These are phyloP conservation scores for Desmophyllum pertusum DNA, from an alignment of 92 coral and sea anemone species.

Conservation along the genomic window DNA sequence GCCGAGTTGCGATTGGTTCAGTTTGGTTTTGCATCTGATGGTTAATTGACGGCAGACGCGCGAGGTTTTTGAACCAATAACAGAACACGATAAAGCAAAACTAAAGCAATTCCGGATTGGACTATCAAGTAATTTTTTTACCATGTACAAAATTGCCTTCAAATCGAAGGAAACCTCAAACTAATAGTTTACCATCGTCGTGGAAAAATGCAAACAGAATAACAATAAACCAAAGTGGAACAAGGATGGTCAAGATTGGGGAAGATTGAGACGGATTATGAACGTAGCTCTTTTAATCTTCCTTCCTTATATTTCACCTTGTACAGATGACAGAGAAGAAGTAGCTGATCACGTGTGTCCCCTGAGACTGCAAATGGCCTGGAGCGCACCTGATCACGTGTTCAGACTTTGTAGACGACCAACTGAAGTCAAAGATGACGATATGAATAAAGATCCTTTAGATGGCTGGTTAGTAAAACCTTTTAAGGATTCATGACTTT, in stretches of 20 bases:
- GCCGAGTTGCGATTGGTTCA: too few relatives aligned
- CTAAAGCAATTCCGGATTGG: too few relatives aligned
- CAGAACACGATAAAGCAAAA: too few relatives aligned
- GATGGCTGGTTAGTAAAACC: conserved; percentile 29
- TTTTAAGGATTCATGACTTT: too few relatives aligned
- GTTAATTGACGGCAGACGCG: too few relatives aligned
- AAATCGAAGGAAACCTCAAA: neutral
- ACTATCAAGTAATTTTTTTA: too few relatives aligned
- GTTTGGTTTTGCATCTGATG: too few relatives aligned
- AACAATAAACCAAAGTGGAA: neutral
- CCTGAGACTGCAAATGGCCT: conserved; percentile 80
- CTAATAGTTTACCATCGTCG: neutral
- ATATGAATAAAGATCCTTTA: conserved; percentile 9
- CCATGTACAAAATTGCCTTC: neutral
- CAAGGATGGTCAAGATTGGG: neutral
- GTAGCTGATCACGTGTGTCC: conserved; percentile 91
- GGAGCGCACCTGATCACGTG: conserved; percentile 92
- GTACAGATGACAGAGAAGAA: conserved; percentile 79
- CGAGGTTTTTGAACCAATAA: too few relatives aligned
- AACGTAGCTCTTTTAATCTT: neutral
- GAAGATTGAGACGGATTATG: neutral
- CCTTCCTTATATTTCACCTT: neutral
- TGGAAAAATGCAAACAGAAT: too few relatives aligned
- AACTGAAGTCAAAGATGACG: conserved; percentile 11
- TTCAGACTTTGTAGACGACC: conserved; percentile 76